phyloP scores from a whole-genome alignment of 2,888 invertebrate species.

The Aplocera efformata region DNA sequence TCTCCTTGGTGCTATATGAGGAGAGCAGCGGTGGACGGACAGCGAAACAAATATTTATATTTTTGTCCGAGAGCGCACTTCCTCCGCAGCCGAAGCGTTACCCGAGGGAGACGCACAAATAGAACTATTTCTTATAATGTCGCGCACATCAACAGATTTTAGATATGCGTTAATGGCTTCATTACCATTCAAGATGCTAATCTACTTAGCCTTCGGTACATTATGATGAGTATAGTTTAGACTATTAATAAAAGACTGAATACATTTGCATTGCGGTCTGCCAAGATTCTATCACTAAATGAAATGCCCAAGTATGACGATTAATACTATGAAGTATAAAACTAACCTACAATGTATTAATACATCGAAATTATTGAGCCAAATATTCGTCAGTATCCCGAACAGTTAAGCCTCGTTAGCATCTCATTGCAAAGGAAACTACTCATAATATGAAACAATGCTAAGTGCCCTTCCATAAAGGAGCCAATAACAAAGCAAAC shows the following conservation, averaged over 20 bases:
- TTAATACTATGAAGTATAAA: no score
- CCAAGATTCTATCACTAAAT: no score
- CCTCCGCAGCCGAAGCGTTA: slow-evolving; percentile 30
- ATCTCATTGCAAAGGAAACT: slow-evolving; percentile 12
- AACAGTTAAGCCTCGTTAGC: slow-evolving; percentile 2
- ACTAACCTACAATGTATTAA: no score
- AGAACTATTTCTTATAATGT: slow-evolving; percentile 29
- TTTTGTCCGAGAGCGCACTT: slow-evolving; percentile 37
- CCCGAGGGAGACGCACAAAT: slow-evolving; percentile 32
- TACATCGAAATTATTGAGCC: no score
- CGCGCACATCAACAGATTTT: slow-evolving; percentile 15
- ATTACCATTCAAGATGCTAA: slow-evolving; percentile 6
- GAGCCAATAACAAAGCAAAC: slow-evolving; percentile 20
- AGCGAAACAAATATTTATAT: slow-evolving; percentile 42
- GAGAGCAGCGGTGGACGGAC: slow-evolving; percentile 22
- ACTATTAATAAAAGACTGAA: no score
- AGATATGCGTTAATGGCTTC: slow-evolving; percentile 19
- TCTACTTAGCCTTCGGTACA: no score
- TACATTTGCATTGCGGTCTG: no score
- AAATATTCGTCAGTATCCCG: neutral
- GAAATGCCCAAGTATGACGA: no score
- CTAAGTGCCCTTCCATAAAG: slow-evolving; percentile 20
- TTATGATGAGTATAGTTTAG: no score
- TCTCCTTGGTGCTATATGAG: slow-evolving; percentile 16
- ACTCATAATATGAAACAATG: slow-evolving; percentile 25